Base-by-base conservation (phyloP, 2,797 vertebrate species). In the Tadarida brasiliensis region DNA sequence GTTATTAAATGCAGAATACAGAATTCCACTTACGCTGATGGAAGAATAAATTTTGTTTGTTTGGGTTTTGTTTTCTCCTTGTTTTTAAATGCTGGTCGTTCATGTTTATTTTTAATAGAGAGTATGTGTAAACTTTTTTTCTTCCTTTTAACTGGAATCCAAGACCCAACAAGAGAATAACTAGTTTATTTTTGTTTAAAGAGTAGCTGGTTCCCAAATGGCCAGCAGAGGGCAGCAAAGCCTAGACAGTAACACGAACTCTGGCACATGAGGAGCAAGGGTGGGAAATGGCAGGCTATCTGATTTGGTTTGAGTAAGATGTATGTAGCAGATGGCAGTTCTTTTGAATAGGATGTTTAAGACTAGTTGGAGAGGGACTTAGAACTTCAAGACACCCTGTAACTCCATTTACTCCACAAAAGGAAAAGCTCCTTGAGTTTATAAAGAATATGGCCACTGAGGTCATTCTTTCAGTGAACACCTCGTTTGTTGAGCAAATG, bases 221-320 rank as follows among this genome's bases (percentile, higher is more conserved):
- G n/a, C 88, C 96, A 97, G 93, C 84, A 97, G 97, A 95, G 97
- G 94, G 86, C 94, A 97, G 96, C 96, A 97, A 94, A 96, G 35
- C 68, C 93, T 24, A 88, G 47, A 28, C n/a, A 70, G 51, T 71
- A 68, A 82, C 11, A 11, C 4, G 49, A 24, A 16, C 19, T 26
- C 33, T 16, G n/a, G 20, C 49, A 2, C 49, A 2, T n/a, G 49
- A 67, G 19, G 61, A 3, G 5, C 35, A 28, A 87, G 19, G 28
- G 63, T 24, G 5, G 77, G 54, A 80, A 93, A 61, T 5, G n/a
- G 16, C 51, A 54, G 8, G 26, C n/a, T 15, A 63, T 68, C 57
- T 96, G 68, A 90, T 91, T 16, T 67, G 39, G 28, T 17, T 90
- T 56, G 44, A 94, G 67, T 54, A 67, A 16, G 2, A 12, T 57